Base-by-base conservation (phyloP, 2,797 vertebrate genomes). In the Hephaestus fuliginosus region DNA sequence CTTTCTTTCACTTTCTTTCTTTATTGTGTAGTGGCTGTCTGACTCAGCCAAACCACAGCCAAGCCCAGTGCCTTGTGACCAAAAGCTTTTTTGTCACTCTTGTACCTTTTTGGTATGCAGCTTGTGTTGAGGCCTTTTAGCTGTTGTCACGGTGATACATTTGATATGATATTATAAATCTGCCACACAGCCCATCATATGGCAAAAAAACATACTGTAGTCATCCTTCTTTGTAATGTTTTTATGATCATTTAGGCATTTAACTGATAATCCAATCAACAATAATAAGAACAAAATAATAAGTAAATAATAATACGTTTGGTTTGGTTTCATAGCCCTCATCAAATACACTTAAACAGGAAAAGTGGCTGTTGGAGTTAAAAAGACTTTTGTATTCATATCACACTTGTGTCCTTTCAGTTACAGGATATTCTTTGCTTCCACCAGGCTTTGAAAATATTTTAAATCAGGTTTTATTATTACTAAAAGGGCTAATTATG, bases 1-100 rank as follows among this genome's bases (percentile, higher is more conserved):
- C 12, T 78, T 60, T 84, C 86, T 93, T 93, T 92, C 87, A 0
- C 85, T 93, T 93, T 92, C 88, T 41, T 0, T 86, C 14, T 62
- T 46, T 3, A 7, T 0, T 10, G 12, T 0, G 18, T 65, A 12
- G 2, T 1, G 4, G 11, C 46, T 41, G 64, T 30, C 43, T 55
- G 76, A 78, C 57, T 8, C 49, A 78, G 20, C 62, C 70, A 64
- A 80, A 41, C 72, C 3, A 12, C n/a, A 28, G 72, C 74, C 64
- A 33, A 76, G 7, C 22, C 68, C 28, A 2, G 15, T 0, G 30
- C 61, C 56, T 15, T 22, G 52, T 76, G 62, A 87, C 63, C 0
- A 12, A 86, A 69, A 74, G 3, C 1, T 33, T 0, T 33, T 3
- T 0, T 51, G 30, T 17, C 0, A 22, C 36, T 44, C 5, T 49